Evolutionary conservation across 2,113 vertebrate species (phyloP), one percentile per base, ranked within the genome.

Genomic region (Amblyopsis rosae): DNA sequence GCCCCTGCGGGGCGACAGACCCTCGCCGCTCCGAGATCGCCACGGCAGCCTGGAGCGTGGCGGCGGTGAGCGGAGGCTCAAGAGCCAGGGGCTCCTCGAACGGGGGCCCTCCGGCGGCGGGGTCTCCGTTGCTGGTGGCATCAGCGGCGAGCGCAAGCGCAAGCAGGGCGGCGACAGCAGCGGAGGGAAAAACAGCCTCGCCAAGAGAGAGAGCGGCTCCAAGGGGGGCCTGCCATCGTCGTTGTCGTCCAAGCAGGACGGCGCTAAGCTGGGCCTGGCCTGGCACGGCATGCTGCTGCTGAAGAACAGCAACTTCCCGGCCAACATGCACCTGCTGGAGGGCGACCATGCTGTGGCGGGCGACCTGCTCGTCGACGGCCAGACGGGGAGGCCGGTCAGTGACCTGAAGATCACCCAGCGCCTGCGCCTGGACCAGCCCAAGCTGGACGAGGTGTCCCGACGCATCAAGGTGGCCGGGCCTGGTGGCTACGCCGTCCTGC

Each of bases 331-430:
- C 81, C 93, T 99, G 72, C 93, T 99, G 65, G 95, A 99, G 81
- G 98, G 98, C 4, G 95, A 98, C 82, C 94, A 97, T 65, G 88
- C 84, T 0, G 95, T 99, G 3, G 96, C 98, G 83, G 95, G 93
- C 71, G 94, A 95, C 73, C 95, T 99, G 64, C 94, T 99, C 0
- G 84, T 94, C 56, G 96, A 99, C 64, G 93, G 95, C 83, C 72
- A 94, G 0, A 94, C 95, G 0, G 95, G 97, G 12, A 93, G 95
- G 64, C 97, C 95, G 76, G 95, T 98, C 69, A 93, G 92, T 62
- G 96, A 99, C 88, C 93, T 99, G 74, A 99, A 99, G 93, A 99
- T 99, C 92, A 99, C 98, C 1, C 98, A 99, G 12, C 96, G 98
- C 16, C 95, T 99, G 15, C 96, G 98, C 1, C 94, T 99, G 88